These are phyloP conservation scores for Oncorhynchus masou DNA, from an alignment of 2,113 vertebrate genomes.

Conservation along the genomic window DNA sequence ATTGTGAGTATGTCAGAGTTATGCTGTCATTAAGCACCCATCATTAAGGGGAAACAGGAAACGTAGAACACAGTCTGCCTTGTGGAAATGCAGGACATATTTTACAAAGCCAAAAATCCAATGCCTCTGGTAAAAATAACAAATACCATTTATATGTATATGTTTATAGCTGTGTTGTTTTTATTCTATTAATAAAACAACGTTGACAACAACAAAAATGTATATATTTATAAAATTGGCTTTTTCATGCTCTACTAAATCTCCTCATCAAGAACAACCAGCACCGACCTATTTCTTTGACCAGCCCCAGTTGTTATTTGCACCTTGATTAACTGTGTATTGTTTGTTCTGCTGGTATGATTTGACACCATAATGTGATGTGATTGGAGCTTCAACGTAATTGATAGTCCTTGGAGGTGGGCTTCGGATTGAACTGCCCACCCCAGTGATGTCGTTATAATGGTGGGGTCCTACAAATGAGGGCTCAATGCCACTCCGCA, in stretches of 20 bases:
- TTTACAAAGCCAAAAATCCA: slow-evolving; percentile 42
- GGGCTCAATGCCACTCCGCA: not conserved
- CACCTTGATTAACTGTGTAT: not conserved
- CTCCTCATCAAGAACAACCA: slow-evolving; percentile 11
- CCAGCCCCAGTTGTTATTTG: slow-evolving; percentile 19
- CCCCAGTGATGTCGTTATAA: not conserved
- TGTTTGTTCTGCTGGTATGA: not conserved
- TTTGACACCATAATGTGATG: not conserved
- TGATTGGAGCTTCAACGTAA: not conserved
- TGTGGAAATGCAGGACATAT: slow-evolving; percentile 37
- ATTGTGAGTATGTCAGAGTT: not conserved
- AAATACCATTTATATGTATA: slow-evolving; percentile 63
- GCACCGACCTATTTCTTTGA: not conserved
- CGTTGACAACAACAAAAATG: slow-evolving; percentile 60
- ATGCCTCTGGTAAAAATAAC: slow-evolving; percentile 47
- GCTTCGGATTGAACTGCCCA: not conserved
- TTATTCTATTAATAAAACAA: slow-evolving; percentile 66
- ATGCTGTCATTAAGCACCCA: not conserved
- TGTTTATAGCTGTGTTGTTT: slow-evolving; percentile 63
- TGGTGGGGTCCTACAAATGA: not conserved
- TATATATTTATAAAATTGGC: slow-evolving; percentile 69
- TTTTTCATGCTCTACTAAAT: slow-evolving; percentile 69
- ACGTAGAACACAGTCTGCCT: slow-evolving; percentile 43
- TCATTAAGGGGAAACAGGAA: slow-evolving; percentile 21
- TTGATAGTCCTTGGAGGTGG: not conserved